Percentiles rank a stretch among this genome's conserved stretches.
Conservation (phyloP, 1,140 invertebrate species). For the Neuroterus valhalla region DNA sequence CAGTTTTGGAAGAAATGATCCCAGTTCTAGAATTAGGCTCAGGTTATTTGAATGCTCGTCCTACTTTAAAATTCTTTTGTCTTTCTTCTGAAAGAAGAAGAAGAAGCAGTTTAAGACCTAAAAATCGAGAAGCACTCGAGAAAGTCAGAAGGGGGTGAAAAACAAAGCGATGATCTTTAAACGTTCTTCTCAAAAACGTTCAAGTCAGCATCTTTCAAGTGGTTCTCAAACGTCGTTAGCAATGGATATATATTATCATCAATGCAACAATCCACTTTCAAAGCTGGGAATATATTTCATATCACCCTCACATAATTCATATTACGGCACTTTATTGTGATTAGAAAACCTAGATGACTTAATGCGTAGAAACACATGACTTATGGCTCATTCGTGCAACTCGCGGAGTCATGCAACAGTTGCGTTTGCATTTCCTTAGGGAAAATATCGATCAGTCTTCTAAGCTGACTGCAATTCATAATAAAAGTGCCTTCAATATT, state of each 20-base stretch:
- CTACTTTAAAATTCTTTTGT: too few species aligned
- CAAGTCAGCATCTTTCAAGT: background rate
- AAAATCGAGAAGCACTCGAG: background rate
- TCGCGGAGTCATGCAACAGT: conserved; percentile 6
- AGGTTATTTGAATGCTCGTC: too few species aligned
- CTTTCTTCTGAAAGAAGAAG: background rate
- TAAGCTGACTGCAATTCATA: background rate
- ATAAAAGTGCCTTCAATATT: too few species aligned
- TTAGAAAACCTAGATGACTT: conserved; percentile 16
- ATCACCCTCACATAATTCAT: background rate
- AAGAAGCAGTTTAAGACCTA: background rate
- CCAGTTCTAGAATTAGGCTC: too few species aligned
- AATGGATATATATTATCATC: background rate
- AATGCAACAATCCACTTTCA: background rate
- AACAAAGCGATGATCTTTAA: conserved; percentile 6
- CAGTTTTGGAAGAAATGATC: too few species aligned
- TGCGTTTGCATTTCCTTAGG: background rate
- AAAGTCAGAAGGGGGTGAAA: background rate
- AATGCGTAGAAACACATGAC: background rate
- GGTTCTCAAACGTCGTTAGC: background rate
- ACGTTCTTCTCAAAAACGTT: background rate
- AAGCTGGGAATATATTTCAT: background rate
- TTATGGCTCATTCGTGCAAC: background rate
- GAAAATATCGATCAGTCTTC: conserved; percentile 9
- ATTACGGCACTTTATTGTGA: background rate